Evolutionary conservation across 1,140 invertebrate genomes (phyloP).

Genomic region (Euschistus heros): DNA sequence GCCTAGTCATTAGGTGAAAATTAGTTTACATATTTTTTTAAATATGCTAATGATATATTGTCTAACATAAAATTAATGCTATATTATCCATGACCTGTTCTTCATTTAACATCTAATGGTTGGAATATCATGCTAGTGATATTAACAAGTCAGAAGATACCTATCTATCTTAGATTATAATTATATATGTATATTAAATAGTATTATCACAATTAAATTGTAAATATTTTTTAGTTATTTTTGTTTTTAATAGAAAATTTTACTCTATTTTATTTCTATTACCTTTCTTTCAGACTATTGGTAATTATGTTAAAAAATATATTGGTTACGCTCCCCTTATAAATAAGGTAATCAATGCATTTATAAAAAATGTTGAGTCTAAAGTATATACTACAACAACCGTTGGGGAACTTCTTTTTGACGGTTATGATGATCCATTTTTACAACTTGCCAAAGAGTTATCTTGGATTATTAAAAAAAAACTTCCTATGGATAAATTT

Average conservation of each 20-base stretch:
- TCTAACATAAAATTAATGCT: no score
- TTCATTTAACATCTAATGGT: no score
- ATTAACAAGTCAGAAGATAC: no score
- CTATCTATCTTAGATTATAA: no score
- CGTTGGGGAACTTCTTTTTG: conserved; percentile 19
- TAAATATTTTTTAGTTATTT: no score
- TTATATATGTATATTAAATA: no score
- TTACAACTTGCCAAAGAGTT: conserved; percentile 16
- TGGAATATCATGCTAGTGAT: no score
- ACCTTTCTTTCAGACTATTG: conserved; percentile 9
- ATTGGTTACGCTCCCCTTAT: neutral
- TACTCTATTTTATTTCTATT: neutral
- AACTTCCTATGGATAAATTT: conserved; percentile 51
- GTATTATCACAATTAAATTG: no score
- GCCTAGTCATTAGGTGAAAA: no score
- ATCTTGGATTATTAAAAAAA: conserved; percentile 29
- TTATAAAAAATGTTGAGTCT: neutral
- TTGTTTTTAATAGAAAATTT: neutral
- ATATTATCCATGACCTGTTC: no score
- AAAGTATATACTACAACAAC: conserved; percentile 19
- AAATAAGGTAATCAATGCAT: conserved; percentile 2
- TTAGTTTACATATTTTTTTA: neutral
- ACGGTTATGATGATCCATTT: conserved; percentile 22
- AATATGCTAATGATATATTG: neutral
- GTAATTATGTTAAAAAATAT: neutral